Conservation (phyloP, 2,888 invertebrate genomes). For the Hirtodrosophila histrioides region DNA sequence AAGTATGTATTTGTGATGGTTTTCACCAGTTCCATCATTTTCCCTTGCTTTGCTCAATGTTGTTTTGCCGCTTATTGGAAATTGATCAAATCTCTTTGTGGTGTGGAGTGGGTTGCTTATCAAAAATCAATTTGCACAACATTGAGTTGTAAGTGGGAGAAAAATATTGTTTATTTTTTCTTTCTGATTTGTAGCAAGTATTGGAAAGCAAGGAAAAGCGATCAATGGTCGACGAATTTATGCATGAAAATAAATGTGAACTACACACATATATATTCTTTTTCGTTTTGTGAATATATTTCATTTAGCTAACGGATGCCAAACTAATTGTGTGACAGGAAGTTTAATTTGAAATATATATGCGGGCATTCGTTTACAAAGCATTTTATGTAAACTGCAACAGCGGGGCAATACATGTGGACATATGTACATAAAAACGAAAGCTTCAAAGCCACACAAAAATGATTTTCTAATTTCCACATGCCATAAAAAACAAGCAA, state of each 20-base stretch:
- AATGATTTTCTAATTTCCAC: constrained; percentile 76
- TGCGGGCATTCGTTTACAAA: constrained; percentile 29
- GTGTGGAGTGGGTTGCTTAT: constrained; percentile 28
- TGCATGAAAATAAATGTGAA: constrained; percentile 60
- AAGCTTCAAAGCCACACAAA: constrained; percentile 46
- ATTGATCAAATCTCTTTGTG: constrained; percentile 39
- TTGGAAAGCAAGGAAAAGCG: constrained; percentile 3
- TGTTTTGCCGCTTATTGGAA: constrained; percentile 35
- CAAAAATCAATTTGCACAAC: constrained; percentile 59
- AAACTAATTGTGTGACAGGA: constrained; percentile 63
- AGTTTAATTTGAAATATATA: constrained; percentile 69
- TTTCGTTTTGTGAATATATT: constrained; percentile 34
- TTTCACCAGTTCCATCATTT: neutral
- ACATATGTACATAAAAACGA: constrained; percentile 9
- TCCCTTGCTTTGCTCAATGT: constrained; percentile 8
- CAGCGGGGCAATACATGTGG: constrained; percentile 1
- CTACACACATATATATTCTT: constrained; percentile 23
- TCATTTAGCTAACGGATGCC: constrained; percentile 43
- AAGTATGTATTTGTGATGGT: neutral
- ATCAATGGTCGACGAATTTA: constrained; percentile 42
- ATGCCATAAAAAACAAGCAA: constrained; percentile 36
- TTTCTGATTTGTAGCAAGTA: constrained; percentile 9
- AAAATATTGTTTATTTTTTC: constrained; percentile 27
- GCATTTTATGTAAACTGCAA: constrained; percentile 27
- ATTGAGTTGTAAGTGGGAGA: constrained; percentile 34